Percentiles rank a stretch among this genome's conserved stretches.
These are phyloP conservation scores for Elgaria multicarinata DNA, from an alignment of 2,113 vertebrate genomes.

Conservation along the genomic window DNA sequence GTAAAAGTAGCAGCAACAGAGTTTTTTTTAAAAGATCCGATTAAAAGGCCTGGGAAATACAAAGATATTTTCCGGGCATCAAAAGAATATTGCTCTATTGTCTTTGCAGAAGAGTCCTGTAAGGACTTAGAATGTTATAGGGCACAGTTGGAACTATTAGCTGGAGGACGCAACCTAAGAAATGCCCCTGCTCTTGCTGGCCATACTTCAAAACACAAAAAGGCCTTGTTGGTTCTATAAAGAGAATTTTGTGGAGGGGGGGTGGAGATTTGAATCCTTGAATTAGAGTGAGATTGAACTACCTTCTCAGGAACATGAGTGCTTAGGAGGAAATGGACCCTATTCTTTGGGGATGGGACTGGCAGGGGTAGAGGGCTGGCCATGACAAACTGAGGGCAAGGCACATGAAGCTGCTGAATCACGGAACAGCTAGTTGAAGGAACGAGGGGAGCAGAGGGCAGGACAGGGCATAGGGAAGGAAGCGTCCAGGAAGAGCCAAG, in stretches of 20 bases:
- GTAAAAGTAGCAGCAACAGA: too few relatives aligned
- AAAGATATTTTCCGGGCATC: too few relatives aligned
- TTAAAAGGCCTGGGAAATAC: too few relatives aligned
- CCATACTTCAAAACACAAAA: neutral
- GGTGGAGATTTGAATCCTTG: neutral
- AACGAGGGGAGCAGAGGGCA: neutral
- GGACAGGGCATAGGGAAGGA: neutral
- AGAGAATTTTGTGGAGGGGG: neutral
- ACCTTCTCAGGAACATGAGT: neutral
- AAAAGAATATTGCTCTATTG: neutral
- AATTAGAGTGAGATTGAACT: neutral
- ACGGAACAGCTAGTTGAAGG: neutral
- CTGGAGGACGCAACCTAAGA: neutral
- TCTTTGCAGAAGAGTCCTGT: neutral
- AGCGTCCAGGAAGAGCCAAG: neutral
- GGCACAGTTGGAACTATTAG: neutral
- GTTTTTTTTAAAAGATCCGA: too few relatives aligned
- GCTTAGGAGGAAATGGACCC: neutral
- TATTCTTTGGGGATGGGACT: neutral
- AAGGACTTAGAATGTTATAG: neutral
- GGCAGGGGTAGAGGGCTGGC: neutral
- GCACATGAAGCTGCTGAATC: conserved; percentile 11
- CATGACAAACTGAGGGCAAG: too few relatives aligned
- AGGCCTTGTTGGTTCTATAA: neutral
- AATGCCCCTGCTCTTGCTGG: neutral